These are phyloP conservation scores for Hyppa rectilinea DNA, from an alignment of 2,888 invertebrate species.

Conservation along the genomic window DNA sequence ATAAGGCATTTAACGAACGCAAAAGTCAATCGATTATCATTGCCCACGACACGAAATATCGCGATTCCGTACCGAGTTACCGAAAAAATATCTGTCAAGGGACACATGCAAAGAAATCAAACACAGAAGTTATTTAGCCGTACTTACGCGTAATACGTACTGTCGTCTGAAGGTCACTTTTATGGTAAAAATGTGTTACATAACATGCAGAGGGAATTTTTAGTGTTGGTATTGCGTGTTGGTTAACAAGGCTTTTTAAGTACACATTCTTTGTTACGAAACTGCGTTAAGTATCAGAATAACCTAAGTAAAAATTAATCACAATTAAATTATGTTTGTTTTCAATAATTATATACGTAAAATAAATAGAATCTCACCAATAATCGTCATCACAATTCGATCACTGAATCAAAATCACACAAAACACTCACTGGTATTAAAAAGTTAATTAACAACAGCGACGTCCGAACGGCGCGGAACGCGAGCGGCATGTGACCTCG, in stretches of 20 bases:
- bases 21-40: slow-evolving; percentile 49
- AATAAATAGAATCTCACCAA: slow-evolving; percentile 76
- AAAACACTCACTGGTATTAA: slow-evolving; percentile 63
- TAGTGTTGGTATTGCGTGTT: slow-evolving; percentile 39
- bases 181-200: slow-evolving; percentile 72
- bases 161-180: slow-evolving; percentile 69
- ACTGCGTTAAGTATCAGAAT: neutral
- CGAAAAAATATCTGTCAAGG: slow-evolving; percentile 48
- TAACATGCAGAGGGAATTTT: slow-evolving; percentile 65
- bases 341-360: neutral
- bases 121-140: slow-evolving; percentile 51
- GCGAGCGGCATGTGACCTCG: slow-evolving; percentile 86
- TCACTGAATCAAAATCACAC: slow-evolving; percentile 64
- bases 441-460: slow-evolving; percentile 64
- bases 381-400: slow-evolving; percentile 80
- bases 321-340: neutral
- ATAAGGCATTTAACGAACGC: slow-evolving; percentile 54
- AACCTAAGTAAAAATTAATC: slow-evolving; percentile 9
- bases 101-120: slow-evolving; percentile 65
- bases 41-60: slow-evolving; percentile 46
- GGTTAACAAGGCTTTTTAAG: slow-evolving; percentile 28
- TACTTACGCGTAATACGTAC: slow-evolving; percentile 57
- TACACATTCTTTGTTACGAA: slow-evolving; percentile 32
- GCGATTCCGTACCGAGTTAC: slow-evolving; percentile 44
- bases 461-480: slow-evolving; percentile 78